phyloP scores from a whole-genome alignment of 2,113 vertebrate genomes.

The Psittacula cyanocephala region DNA sequence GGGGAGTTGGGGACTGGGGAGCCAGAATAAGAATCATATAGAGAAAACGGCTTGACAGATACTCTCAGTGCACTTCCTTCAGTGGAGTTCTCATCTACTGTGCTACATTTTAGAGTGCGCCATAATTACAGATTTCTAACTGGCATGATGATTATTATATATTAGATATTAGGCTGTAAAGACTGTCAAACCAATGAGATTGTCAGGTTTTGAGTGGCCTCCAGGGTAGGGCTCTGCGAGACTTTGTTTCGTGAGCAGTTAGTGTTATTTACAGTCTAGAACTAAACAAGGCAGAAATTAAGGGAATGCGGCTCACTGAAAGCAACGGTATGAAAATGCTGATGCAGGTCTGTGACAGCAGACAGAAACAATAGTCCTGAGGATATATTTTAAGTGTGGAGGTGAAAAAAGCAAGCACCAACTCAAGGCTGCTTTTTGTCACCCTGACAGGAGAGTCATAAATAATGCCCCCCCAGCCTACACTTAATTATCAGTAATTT shows the following conservation, averaged over 20 bases:
- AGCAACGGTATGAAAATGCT: slow-evolving; percentile 55
- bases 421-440: slow-evolving; percentile 53
- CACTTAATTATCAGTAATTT: slow-evolving; percentile 44
- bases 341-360: slow-evolving; percentile 14
- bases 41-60: slow-evolving; percentile 47
- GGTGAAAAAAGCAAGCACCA: not conserved
- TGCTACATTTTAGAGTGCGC: slow-evolving; percentile 42
- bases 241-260: slow-evolving; percentile 21
- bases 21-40: slow-evolving; percentile 12
- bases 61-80: not conserved
- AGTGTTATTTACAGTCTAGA: slow-evolving; percentile 53
- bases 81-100: slow-evolving; percentile 14
- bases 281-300: slow-evolving; percentile 68
- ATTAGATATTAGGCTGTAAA: slow-evolving; percentile 22
- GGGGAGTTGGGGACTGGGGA: slow-evolving; percentile 22
- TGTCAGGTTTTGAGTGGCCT: slow-evolving; percentile 39
- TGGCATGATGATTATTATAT: slow-evolving; percentile 53
- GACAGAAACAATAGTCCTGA: slow-evolving; percentile 31
- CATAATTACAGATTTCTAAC: slow-evolving; percentile 70
- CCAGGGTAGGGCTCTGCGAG: slow-evolving; percentile 2
- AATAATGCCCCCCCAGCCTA: not conserved
- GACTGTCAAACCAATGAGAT: slow-evolving; percentile 36
- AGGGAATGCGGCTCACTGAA: slow-evolving; percentile 27
- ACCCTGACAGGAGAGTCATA: slow-evolving; percentile 1
- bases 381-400: slow-evolving; percentile 11